Evolutionary conservation across 2,113 vertebrate genomes (phyloP).

Genomic region (Peromyscus californicus): DNA sequence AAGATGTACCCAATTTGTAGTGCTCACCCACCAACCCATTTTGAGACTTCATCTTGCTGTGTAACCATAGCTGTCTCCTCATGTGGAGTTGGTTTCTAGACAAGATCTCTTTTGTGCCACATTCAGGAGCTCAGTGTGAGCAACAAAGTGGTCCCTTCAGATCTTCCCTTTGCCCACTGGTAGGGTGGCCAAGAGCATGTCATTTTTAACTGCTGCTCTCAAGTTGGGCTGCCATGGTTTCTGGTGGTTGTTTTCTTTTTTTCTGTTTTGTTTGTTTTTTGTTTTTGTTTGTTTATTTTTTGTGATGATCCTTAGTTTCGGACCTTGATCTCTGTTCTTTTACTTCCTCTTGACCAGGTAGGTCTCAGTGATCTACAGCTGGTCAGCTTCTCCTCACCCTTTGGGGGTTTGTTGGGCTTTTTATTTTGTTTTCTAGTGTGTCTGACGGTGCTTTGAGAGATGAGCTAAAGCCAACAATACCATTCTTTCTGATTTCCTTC

Average conservation of each 20-base stretch:
- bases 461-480: not conserved
- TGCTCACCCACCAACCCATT: not conserved
- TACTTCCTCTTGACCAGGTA: not conserved
- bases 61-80: not conserved
- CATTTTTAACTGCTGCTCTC: not conserved
- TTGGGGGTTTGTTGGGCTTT: not conserved
- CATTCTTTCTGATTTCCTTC: not conserved
- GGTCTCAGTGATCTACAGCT: not conserved
- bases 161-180: not conserved
- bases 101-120: not conserved
- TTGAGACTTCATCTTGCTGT: not conserved
- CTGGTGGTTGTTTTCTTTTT: not conserved
- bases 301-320: not conserved
- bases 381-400: not conserved
- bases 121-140: not conserved
- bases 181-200: not conserved
- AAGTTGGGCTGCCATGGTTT: not conserved
- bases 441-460: slow-evolving; percentile 16
- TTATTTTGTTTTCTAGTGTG: slow-evolving; percentile 1
- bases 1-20: not conserved
- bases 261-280: no score
- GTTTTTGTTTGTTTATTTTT: not conserved
- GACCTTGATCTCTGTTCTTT: not conserved
- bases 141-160: not conserved
- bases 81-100: not conserved